phyloP scores from a whole-genome alignment of 2,888 invertebrate genomes.

The Mimas tiliae region DNA sequence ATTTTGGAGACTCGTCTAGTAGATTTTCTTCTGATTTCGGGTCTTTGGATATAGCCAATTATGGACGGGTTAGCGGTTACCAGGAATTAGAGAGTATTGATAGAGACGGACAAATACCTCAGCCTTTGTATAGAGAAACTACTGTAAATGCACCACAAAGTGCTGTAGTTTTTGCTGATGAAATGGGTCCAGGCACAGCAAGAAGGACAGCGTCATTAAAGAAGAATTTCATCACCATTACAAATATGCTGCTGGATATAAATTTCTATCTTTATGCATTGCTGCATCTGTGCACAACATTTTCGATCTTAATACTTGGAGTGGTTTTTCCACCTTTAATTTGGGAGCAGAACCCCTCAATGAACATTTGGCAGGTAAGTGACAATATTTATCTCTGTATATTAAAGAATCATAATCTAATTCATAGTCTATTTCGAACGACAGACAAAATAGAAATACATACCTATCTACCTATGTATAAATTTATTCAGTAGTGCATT shows the following conservation, averaged over 20 bases:
- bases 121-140: conserved; percentile 83
- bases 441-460: too few relatives aligned
- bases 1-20: conserved; percentile 48
- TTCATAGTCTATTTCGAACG: too few relatives aligned
- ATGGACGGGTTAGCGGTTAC: conserved; percentile 62
- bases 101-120: conserved; percentile 66
- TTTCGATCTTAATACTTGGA: conserved; percentile 79
- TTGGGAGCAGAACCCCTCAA: conserved; percentile 70
- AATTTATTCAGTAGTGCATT: too few relatives aligned
- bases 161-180: conserved; percentile 65
- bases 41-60: conserved; percentile 59
- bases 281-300: conserved; percentile 81
- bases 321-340: conserved; percentile 82
- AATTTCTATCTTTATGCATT: conserved; percentile 85
- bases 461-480: too few relatives aligned
- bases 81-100: conserved; percentile 76
- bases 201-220: conserved; percentile 73
- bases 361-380: conserved; percentile 78
- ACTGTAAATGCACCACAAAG: conserved; percentile 75
- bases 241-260: conserved; percentile 70
- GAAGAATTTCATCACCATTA: conserved; percentile 74
- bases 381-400: neutral
- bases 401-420: too few relatives aligned
- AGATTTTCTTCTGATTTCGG: conserved; percentile 71
- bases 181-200: conserved; percentile 69